Base-by-base conservation (phyloP, 1,140 invertebrate species). In the Drosophila azteca region DNA sequence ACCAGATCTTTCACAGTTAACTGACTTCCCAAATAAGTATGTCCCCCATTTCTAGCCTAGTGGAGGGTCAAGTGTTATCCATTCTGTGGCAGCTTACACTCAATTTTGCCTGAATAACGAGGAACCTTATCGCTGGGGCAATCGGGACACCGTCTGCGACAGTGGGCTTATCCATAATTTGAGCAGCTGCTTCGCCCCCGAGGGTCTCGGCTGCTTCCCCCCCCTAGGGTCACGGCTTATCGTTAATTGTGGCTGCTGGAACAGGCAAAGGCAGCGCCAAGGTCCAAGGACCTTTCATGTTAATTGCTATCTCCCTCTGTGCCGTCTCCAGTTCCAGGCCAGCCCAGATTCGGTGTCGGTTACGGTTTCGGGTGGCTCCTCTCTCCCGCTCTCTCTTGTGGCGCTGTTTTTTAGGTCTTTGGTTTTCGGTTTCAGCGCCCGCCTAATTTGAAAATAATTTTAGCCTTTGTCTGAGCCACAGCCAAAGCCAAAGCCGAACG, bases 361-460 rank as follows among this genome's bases (percentile, higher is more conserved):
- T 52, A 26, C 29, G 9, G 20, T 58, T 46, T n/a, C 3, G 35
- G 35, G 9, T 11, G 3, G 3, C 35, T 1, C 7, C 11, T 39
- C 29, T 26, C 17, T 46, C 22, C 61, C 50, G 43, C 55, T 44
- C 31, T 66, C 8, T 29, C 29, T 68, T 52, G 17, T 68, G 64
- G 53, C 59, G 26, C 45, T 50, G 35, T 35, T 55, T 72, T 68
- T 24, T 41, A 53, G 64, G 48, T 17, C 71, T 76, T 62, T 53
- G 71, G 70, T 49, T 81, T 76, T 65, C 35, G 52, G 73, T 57
- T 79, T 69, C 52, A 58, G 48, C 72, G 68, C 29, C 75, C 35
- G 70, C 54, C 59, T 88, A 88, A 88, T 88, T 88, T 62, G 71
- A 88, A 88, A 83, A 88, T 88, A 88, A 88, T 88, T 88, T 82